phyloP scores from a whole-genome alignment of 1,140 invertebrate genomes.

The Odontomachus brunneus region DNA sequence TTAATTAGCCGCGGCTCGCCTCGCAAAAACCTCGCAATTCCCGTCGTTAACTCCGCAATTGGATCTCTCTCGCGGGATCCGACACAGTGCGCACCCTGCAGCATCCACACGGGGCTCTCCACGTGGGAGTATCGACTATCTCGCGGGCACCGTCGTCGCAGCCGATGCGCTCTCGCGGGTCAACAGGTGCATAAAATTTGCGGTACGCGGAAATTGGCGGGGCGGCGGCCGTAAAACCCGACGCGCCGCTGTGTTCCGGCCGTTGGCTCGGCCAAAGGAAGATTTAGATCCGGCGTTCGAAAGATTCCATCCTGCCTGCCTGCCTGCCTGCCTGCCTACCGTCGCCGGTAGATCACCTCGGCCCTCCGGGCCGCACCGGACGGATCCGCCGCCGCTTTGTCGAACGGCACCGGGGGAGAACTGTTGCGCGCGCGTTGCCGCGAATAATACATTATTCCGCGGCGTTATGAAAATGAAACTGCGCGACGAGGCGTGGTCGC shows the following conservation, averaged over 20 bases:
- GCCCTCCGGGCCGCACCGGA: slow-evolving; percentile 19
- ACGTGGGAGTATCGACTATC: neutral
- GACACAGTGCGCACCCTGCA: too few species aligned
- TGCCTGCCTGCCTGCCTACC: slow-evolving; percentile 62
- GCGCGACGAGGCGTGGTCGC: slow-evolving; percentile 27
- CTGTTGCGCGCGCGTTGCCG: slow-evolving; percentile 17
- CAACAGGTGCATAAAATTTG: slow-evolving; percentile 74
- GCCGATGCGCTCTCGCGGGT: slow-evolving; percentile 51
- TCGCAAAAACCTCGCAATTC: neutral
- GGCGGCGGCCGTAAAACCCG: slow-evolving; percentile 68
- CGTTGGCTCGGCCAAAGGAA: slow-evolving; percentile 61
- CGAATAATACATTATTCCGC: slow-evolving; percentile 58
- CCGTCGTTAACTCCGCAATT: too few species aligned
- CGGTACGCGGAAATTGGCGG: slow-evolving; percentile 71
- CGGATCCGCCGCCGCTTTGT: slow-evolving; percentile 34
- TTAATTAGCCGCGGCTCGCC: neutral
- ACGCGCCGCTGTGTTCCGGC: slow-evolving; percentile 55
- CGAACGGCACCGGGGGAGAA: slow-evolving; percentile 11
- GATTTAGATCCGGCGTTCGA: slow-evolving; percentile 61
- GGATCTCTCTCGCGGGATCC: too few species aligned
- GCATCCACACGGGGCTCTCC: neutral
- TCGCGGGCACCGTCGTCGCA: neutral
- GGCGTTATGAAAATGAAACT: slow-evolving; percentile 33
- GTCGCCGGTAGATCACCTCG: slow-evolving; percentile 60
- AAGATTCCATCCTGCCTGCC: slow-evolving; percentile 41